Conservation (phyloP, 2,113 vertebrate genomes). For the Engraulis encrasicolus region DNA sequence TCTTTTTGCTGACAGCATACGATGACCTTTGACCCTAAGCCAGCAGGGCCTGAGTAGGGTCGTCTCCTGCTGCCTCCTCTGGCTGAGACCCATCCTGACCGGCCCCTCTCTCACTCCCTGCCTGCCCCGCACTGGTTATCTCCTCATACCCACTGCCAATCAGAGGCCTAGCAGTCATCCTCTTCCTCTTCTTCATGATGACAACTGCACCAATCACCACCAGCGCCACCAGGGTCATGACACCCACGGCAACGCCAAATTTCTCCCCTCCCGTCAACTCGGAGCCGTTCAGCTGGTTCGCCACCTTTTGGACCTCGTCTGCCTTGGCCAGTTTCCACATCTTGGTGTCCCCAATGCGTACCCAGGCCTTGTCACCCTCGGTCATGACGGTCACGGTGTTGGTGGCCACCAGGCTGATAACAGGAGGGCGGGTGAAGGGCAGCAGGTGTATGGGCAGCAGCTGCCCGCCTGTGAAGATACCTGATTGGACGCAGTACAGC, state of each 20-base stretch:
- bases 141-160: conserved; percentile 39
- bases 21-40: neutral
- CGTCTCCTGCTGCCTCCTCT: neutral
- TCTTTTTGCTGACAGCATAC: too few relatives aligned
- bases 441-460: conserved; percentile 79
- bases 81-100: neutral
- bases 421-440: conserved; percentile 78
- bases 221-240: conserved; percentile 53
- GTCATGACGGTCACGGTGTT: conserved; percentile 83
- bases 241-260: conserved; percentile 65
- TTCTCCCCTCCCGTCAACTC: conserved; percentile 41
- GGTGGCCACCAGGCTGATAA: conserved; percentile 51
- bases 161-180: neutral
- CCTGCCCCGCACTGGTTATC: conserved; percentile 32
- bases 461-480: conserved; percentile 73
- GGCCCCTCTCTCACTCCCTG: neutral
- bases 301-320: conserved; percentile 61
- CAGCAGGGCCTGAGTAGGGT: neutral
- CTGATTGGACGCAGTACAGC: conserved; percentile 83
- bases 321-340: conserved; percentile 76
- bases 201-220: conserved; percentile 45
- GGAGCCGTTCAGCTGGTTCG: conserved; percentile 19
- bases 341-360: conserved; percentile 75
- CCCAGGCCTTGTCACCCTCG: conserved; percentile 77
- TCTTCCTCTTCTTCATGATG: conserved; percentile 43